These are phyloP conservation scores for Conger conger DNA, from an alignment of 2,113 vertebrate genomes.

Conservation along the genomic window DNA sequence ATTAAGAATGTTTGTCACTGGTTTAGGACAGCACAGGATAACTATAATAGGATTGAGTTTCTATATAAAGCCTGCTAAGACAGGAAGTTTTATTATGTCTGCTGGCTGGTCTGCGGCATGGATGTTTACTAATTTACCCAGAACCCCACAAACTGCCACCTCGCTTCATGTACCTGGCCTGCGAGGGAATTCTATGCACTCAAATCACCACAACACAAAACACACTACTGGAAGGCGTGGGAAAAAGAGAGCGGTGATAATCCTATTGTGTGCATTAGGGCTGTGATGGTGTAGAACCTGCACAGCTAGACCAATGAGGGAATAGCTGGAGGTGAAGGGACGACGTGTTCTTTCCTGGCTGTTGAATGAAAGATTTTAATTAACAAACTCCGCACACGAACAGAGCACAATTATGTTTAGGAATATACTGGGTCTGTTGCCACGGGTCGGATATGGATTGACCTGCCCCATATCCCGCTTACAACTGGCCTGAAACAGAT, in stretches of 20 bases:
- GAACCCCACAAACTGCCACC: neutral
- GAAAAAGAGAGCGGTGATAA: neutral
- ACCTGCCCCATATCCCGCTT: too few relatives aligned
- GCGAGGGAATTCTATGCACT: neutral
- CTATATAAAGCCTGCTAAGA: slow-evolving; percentile 45
- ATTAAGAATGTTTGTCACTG: slow-evolving; percentile 37
- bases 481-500: too few relatives aligned
- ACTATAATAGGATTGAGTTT: slow-evolving; percentile 43
- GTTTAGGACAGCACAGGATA: slow-evolving; percentile 43
- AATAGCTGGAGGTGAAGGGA: too few relatives aligned
- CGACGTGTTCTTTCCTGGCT: too few relatives aligned
- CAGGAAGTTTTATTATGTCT: slow-evolving; percentile 12
- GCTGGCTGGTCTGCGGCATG: neutral
- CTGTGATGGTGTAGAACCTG: too few relatives aligned
- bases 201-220: neutral
- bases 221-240: neutral
- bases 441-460: too few relatives aligned
- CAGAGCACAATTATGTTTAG: too few relatives aligned
- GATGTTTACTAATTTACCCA: neutral
- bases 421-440: too few relatives aligned
- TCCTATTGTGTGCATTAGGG: slow-evolving; percentile 1
- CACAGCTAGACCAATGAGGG: too few relatives aligned
- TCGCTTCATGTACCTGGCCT: neutral
- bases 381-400: too few relatives aligned
- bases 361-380: too few relatives aligned